Percentiles rank a stretch among this genome's conserved stretches.
phyloP scores from a whole-genome alignment of 2,113 vertebrate genomes.

The Cryptomyrus ogoouensis region DNA sequence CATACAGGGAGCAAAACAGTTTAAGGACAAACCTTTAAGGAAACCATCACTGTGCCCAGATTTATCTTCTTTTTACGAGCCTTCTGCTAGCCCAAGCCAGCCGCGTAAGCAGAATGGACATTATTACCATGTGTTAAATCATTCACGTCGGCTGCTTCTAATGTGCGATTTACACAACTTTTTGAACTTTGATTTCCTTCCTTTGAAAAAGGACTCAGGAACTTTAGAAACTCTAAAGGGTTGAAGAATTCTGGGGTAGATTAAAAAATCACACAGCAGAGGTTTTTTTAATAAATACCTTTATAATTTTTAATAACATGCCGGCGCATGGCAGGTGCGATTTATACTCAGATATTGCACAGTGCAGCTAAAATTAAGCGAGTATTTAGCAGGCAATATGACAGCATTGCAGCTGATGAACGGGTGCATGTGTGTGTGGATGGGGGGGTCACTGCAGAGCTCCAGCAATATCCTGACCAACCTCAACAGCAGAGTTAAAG shows the following conservation, averaged over 20 bases:
- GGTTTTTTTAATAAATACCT: background rate
- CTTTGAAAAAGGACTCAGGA: background rate
- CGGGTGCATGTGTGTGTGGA: background rate
- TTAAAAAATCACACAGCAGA: background rate
- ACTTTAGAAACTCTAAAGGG: background rate
- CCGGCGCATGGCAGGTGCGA: background rate
- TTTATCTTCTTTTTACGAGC: conserved; percentile 7
- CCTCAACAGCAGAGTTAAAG: background rate
- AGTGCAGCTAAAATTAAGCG: background rate
- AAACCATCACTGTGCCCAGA: background rate
- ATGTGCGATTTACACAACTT: background rate
- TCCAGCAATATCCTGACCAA: background rate
- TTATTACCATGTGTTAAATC: background rate
- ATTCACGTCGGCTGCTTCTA: background rate
- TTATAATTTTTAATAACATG: background rate
- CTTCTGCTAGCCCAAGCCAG: background rate
- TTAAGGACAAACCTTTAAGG: background rate
- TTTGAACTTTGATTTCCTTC: background rate
- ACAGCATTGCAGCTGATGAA: background rate
- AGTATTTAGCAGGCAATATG: background rate
- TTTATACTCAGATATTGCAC: background rate
- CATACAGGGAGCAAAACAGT: background rate
- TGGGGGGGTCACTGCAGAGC: background rate
- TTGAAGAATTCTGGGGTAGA: background rate
- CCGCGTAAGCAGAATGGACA: background rate